Evolutionary conservation across 2,113 vertebrate species (phyloP).

Genomic region (Toxostoma redivivum): DNA sequence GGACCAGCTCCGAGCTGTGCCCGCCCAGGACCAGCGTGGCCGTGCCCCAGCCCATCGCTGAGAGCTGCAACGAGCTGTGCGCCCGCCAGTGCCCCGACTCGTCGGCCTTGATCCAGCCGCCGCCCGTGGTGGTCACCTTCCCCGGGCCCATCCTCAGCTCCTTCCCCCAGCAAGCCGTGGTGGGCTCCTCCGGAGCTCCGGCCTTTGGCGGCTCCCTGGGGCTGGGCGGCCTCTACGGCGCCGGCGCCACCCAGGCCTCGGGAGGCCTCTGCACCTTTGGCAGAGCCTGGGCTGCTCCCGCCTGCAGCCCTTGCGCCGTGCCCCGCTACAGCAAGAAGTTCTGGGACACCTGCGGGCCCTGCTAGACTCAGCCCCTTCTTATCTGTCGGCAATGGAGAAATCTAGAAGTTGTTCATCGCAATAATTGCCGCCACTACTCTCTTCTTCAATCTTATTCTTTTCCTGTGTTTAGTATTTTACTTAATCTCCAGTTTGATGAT

Average conservation of each 20-base stretch:
- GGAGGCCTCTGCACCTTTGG: too few relatives aligned
- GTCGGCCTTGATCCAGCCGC: too few relatives aligned
- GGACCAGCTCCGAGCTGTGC: neutral
- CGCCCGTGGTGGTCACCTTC: too few relatives aligned
- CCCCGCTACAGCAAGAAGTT: too few relatives aligned
- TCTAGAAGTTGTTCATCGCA: rapidly evolving
- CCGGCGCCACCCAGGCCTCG: too few relatives aligned
- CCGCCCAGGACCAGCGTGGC: neutral
- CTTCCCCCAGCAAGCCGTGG: neutral
- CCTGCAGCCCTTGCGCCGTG: too few relatives aligned
- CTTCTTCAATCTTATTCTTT: rapidly evolving
- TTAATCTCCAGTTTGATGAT: rapidly evolving
- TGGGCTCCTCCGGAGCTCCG: neutral
- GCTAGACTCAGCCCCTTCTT: rapidly evolving
- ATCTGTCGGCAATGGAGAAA: rapidly evolving
- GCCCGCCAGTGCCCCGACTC: neutral
- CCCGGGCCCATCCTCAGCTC: neutral
- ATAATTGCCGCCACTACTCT: rapidly evolving
- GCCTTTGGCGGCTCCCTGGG: too few relatives aligned
- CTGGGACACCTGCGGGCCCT: neutral
- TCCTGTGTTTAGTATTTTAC: rapidly evolving
- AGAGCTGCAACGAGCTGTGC: neutral
- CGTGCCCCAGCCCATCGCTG: neutral
- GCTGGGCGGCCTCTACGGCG: too few relatives aligned
- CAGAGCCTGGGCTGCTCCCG: too few relatives aligned